These are phyloP conservation scores for Argyresthia goedartella DNA, from an alignment of 2,888 invertebrate genomes.

Conservation along the genomic window DNA sequence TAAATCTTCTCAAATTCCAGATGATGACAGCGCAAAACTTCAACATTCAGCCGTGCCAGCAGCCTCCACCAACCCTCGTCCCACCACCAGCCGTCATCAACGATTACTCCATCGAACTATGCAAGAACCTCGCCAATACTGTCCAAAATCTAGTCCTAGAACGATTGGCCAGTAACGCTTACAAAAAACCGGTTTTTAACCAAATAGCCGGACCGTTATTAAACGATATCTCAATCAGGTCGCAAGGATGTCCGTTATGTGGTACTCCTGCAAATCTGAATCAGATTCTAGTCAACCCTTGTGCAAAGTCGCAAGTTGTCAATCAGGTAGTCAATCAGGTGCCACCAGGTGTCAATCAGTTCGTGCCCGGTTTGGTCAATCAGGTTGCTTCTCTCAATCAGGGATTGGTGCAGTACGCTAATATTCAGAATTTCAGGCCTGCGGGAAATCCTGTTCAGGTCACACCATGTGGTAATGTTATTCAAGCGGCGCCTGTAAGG, in stretches of 20 bases:
- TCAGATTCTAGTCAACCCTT: background rate
- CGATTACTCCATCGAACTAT: constrained; percentile 2
- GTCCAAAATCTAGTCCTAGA: constrained; percentile 18
- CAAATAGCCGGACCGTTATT: constrained; percentile 14
- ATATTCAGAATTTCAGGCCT: too few relatives aligned
- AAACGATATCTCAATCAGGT: constrained; percentile 10
- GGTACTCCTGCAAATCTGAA: background rate
- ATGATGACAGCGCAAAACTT: background rate
- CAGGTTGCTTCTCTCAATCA: too few relatives aligned
- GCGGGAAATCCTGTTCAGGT: too few relatives aligned
- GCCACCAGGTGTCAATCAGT: too few relatives aligned
- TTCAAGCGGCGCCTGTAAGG: too few relatives aligned
- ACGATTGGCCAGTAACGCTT: constrained; percentile 10
- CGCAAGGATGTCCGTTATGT: background rate
- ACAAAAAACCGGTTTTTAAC: constrained; percentile 10
- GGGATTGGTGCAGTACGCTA: too few relatives aligned
- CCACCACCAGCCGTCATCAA: background rate
- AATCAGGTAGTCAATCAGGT: too few relatives aligned
- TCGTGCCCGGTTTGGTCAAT: too few relatives aligned
- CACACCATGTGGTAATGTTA: too few relatives aligned
- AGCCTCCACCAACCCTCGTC: background rate
- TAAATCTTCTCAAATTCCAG: too few relatives aligned
- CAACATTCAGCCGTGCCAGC: background rate
- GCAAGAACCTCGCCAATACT: constrained; percentile 14
- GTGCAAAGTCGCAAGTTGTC: too few relatives aligned